phyloP scores from a whole-genome alignment of 2,888 invertebrate genomes.

The Tetragonisca angustula region DNA sequence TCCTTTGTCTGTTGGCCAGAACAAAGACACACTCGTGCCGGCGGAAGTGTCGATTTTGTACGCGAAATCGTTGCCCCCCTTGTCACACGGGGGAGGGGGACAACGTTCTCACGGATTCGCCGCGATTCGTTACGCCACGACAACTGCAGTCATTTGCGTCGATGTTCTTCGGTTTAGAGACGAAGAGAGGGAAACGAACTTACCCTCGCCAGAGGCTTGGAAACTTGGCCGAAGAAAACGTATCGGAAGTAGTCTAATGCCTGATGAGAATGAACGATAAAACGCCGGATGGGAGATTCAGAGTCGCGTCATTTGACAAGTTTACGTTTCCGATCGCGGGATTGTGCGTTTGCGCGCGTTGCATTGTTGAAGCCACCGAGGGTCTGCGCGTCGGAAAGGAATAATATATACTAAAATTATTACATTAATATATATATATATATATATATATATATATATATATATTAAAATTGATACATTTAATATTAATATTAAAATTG shows the following conservation, averaged over 20 bases:
- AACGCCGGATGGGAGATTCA: not conserved
- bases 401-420: no score
- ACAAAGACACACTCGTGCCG: constrained; percentile 46
- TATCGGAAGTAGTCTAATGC: not conserved
- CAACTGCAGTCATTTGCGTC: not conserved
- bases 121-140: constrained; percentile 41
- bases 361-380: not conserved
- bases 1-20: constrained; percentile 44
- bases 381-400: no score
- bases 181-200: not conserved
- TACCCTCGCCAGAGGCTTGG: not conserved
- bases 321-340: not conserved
- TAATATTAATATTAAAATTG: no score
- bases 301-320: not conserved
- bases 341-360: not conserved
- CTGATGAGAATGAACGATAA: not conserved
- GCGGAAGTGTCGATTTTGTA: constrained; percentile 68
- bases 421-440: no score
- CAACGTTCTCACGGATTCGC: constrained; percentile 54
- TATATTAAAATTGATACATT: no score
- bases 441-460: no score
- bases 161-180: not conserved
- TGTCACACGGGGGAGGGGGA: constrained; percentile 18
- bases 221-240: not conserved
- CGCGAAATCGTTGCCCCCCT: constrained; percentile 57